A percentile compares a stretch with the other conserved stretches of the same genome.
These are phyloP conservation scores for Drosophila orena DNA, from an alignment of 1,140 invertebrate genomes.

Conservation along the genomic window DNA sequence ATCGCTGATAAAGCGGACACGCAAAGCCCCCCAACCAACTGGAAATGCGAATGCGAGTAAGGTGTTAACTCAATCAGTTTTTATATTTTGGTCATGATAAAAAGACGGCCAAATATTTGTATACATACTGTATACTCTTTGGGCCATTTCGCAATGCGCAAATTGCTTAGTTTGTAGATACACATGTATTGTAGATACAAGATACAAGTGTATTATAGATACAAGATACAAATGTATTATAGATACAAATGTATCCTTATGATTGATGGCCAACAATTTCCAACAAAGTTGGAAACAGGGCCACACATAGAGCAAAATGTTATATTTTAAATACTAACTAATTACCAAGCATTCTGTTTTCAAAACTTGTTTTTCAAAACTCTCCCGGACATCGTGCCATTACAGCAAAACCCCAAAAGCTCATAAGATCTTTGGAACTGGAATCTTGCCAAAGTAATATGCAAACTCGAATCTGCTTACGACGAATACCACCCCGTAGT, in stretches of 20 bases:
- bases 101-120: slow-evolving; percentile 23
- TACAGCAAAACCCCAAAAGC: too few species aligned
- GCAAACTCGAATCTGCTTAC: not conserved
- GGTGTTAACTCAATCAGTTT: slow-evolving; percentile 54
- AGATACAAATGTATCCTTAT: not conserved
- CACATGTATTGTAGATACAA: not conserved
- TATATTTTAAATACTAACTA: not conserved
- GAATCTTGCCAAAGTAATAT: not conserved
- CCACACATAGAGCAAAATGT: not conserved
- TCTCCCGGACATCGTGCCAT: too few species aligned
- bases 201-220: too few species aligned
- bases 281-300: too few species aligned
- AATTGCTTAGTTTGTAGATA: not conserved
- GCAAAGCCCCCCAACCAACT: slow-evolving; percentile 25
- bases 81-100: slow-evolving; percentile 19
- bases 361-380: too few species aligned
- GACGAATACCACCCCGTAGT: too few species aligned
- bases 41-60: slow-evolving; percentile 15
- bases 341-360: not conserved
- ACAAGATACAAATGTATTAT: too few species aligned
- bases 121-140: slow-evolving; percentile 11
- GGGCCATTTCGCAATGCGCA: slow-evolving; percentile 26
- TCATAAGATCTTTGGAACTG: not conserved
- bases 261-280: not conserved
- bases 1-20: slow-evolving; percentile 54